Base-by-base conservation (phyloP, 2,888 invertebrate species). In the Euplexia lucipara region DNA sequence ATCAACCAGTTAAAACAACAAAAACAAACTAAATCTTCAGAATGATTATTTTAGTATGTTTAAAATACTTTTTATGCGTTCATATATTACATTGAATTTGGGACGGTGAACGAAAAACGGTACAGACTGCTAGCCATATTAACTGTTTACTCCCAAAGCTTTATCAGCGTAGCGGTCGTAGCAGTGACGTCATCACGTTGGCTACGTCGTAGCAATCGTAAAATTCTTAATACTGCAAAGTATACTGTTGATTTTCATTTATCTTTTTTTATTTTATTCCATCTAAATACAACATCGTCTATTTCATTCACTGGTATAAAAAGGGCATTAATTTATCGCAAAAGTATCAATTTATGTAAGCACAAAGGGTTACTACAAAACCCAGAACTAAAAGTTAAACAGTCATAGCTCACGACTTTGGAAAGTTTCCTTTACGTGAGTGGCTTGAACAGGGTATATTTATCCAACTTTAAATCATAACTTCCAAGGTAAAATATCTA, bases 161-260 rank as follows among this genome's bases (percentile, higher is more conserved):
- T 32, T 14, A 45, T 10, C 1, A 20, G 20, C 22, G 41, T 60
- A 60, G 18, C 18, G n/a, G 8, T 34, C 34, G 42, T 42, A 60
- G 42, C 18, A 0, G 4, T 61, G 61, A 42, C 61, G 42, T 60
- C 22, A 61, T 26, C 26, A 26, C 2, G 10, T 9, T 8, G 1
- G 32, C 41, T 60, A 60, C 61, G 18, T 2, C 59, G 41, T 60
- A 61, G 61, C 60, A 42, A 26, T 10, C 16, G 1, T 3, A 12
- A 30, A 26, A 35, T 3, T 6, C 10, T 18, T 20, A 5, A 6
- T 7, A n/a, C n/a, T n/a, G 14, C 12, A 37, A 14, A n/a, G n/a
- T n/a, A 16, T 18, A 16, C 39, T 16, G 8, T 18, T 18, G 16
- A 3, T n/a, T n/a, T n/a, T n/a, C n/a, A n/a, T n/a, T n/a, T n/a